Evolutionary conservation across 2,888 invertebrate genomes (phyloP), one percentile per base, ranked within the genome.

Genomic region (Meganola albula): DNA sequence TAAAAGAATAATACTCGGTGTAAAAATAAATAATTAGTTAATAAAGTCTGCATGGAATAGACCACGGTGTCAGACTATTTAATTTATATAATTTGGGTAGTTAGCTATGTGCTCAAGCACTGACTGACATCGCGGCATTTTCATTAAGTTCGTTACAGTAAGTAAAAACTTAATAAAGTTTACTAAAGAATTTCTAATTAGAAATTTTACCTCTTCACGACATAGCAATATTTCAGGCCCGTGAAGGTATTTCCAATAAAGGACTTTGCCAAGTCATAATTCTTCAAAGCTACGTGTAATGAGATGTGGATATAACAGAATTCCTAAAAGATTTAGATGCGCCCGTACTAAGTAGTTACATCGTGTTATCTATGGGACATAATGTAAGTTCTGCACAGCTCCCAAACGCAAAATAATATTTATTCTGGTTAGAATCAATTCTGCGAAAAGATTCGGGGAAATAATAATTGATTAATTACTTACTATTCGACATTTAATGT

Each of bases 181-280:
- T 63, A 74, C 74, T 74, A 58, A 83, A 82, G 84, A 84, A 84
- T 85, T 83, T 85, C 74, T 84, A 84, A 84, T 84, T 85, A 84
- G 80, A 82, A 79, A 84, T 77, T 78, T 83, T 76, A 84, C 77
- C 83, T 82, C 75, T 83, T 82, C 82, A 83, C 76, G 84, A 78
- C 82, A 82, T 79, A 77, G 85, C 82, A 79, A 85, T 85, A 85
- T 84, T 85, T 85, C 82, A 84, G 75, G 74, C 72, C 61, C 76
- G 84, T 80, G 82, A 71, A 84, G 83, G 84, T 85, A 85, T 85
- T 85, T 85, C 83, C 85, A 85, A 85, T 85, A 85, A 85, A 80
- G 84, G 84, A 78, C 84, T 84, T 82, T 78, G 84, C 84, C 83
- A 82, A 85, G 79, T 84, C 84, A 85, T 84, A 84, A 84, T 84